Evolutionary conservation across 2,888 invertebrate species (phyloP), one percentile per base, ranked within the genome.

Genomic region (Hypomecis punctinalis): DNA sequence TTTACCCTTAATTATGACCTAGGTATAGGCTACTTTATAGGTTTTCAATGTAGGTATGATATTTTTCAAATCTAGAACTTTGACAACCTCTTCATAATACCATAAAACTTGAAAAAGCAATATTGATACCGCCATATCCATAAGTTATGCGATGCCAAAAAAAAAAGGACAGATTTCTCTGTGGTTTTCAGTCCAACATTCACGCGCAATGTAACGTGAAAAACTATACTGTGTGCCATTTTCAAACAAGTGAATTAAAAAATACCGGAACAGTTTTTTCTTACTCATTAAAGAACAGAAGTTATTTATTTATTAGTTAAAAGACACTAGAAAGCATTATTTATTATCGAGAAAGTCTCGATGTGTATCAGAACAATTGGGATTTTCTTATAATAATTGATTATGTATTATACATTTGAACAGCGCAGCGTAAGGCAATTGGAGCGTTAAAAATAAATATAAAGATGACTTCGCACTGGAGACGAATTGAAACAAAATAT

Each of bases 381-480:
- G 13, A 51, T 33, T 43, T 57, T 36, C 33, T 48, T 51, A 36
- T 40, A 58, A 13, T 58, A 58, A 58, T 58, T 43, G 43, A 61
- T 42, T 35, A 48, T 23, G 33, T 9, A 36, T 33, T 51, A 43
- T 49, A 23, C 23, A 2, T 23, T 23, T 23, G 23, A 23, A 23
- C 23, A 23, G 1, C 72, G 63, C 67, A 75, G 77, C 77, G 76
- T 66, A 74, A 77, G 77, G 73, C 76, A 83, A 84, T 75, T 82
- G 80, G 81, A 83, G 78, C 84, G 79, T 80, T 76, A 67, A 74
- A 72, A 70, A 74, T 75, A 77, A 76, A 43, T 42, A 53, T 42
- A 53, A 42, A 78, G 77, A 36, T 11, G n/a, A n/a, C 8, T 49
- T 13, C 23, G 36, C 36, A 49, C 36, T 23, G 23, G 23, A 23